phyloP scores from a whole-genome alignment of 1,140 invertebrate species.

The Macrotrachela quadricornifera region DNA sequence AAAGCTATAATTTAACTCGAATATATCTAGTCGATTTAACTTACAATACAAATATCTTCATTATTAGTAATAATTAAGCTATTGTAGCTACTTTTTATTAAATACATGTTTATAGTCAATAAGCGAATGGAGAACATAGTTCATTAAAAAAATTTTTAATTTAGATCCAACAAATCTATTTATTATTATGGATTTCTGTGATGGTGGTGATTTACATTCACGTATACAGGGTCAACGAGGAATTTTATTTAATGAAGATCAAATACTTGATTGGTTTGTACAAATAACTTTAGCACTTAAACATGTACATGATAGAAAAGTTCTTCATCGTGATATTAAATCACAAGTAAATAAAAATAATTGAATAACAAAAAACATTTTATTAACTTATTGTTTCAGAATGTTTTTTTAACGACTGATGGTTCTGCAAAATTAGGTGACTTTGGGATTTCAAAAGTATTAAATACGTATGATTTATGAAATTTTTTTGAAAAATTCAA shows the following conservation, averaged over 20 bases:
- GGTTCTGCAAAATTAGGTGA: conserved; percentile 38
- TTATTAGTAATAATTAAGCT: too few species aligned
- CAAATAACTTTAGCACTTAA: conserved; percentile 35
- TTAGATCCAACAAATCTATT: conserved; percentile 31
- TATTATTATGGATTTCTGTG: conserved; percentile 39
- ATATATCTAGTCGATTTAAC: too few species aligned
- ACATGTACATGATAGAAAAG: conserved; percentile 35
- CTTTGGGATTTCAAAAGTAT: conserved; percentile 38
- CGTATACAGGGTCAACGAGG: conserved; percentile 9
- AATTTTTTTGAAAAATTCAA: neutral
- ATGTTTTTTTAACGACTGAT: conserved; percentile 35
- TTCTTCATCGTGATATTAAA: conserved; percentile 38
- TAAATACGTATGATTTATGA: conserved; percentile 19
- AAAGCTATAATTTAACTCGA: too few species aligned
- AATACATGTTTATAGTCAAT: too few species aligned
- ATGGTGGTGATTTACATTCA: conserved; percentile 32
- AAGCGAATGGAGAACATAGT: neutral
- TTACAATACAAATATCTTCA: too few species aligned
- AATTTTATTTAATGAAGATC: conserved; percentile 2
- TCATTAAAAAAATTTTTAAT: neutral
- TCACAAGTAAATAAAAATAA: conserved; percentile 21
- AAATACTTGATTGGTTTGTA: conserved; percentile 35
- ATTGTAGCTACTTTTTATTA: too few species aligned
- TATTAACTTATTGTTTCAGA: conserved; percentile 20
- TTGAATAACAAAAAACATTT: neutral